Percentiles rank a stretch among this genome's conserved stretches.
Evolutionary conservation across 2,113 vertebrate genomes (phyloP).

Genomic region (Cinclus cinclus): DNA sequence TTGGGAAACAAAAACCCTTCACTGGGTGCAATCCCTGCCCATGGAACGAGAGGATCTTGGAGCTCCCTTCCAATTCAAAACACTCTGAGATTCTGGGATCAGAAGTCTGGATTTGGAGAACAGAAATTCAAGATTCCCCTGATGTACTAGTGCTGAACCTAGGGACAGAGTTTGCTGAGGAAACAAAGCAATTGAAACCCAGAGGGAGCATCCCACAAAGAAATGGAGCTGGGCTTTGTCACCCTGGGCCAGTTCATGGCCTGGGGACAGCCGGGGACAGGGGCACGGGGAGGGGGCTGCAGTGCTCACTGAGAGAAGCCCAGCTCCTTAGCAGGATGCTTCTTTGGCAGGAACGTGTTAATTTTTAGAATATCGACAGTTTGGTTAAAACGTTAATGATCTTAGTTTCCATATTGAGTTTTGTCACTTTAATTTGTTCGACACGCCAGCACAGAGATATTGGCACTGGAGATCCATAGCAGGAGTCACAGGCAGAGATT

Average conservation of each 20-base stretch:
- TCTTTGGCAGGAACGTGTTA: neutral
- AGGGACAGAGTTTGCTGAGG: neutral
- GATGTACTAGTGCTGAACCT: neutral
- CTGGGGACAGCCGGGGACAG: neutral
- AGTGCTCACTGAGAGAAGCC: neutral
- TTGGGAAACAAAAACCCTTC: neutral
- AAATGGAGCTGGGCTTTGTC: neutral
- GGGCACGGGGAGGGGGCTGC: neutral
- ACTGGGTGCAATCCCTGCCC: neutral
- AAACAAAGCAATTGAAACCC: neutral
- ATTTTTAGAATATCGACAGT: constrained; percentile 27
- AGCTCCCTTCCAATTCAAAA: neutral
- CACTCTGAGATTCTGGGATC: neutral
- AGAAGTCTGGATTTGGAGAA: neutral
- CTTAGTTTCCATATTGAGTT: constrained; percentile 45
- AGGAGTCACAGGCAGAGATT: neutral
- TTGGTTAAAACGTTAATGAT: constrained; percentile 58
- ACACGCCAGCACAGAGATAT: neutral
- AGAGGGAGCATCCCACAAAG: neutral
- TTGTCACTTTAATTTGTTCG: constrained; percentile 40
- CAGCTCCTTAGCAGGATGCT: neutral
- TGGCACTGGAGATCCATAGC: constrained; percentile 8
- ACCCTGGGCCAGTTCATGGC: neutral
- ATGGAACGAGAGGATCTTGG: fast-evolving
- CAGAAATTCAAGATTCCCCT: neutral